Evolutionary conservation across 2,797 vertebrate species (phyloP).

Genomic region (Cottoperca gobio): DNA sequence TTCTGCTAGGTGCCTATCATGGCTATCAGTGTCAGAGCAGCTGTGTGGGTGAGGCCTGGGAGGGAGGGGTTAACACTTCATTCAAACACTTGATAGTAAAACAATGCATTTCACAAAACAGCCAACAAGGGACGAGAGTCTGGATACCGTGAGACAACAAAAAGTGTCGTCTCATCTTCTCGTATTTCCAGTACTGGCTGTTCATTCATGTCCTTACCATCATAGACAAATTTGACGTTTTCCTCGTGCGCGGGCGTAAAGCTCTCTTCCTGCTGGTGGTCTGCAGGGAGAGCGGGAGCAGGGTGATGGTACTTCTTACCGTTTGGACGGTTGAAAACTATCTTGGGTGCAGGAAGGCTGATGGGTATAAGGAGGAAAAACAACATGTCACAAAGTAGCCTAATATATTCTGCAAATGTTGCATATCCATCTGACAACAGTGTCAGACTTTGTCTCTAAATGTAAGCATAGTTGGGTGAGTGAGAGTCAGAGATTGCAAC

Average conservation of each 20-base stretch:
- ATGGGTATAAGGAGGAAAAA: not conserved
- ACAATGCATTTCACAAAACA: constrained; percentile 49
- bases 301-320: constrained; percentile 87
- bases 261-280: constrained; percentile 80
- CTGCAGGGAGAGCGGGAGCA: constrained; percentile 73
- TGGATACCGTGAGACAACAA: not conserved
- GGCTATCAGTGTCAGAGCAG: constrained; percentile 73
- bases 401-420: not conserved
- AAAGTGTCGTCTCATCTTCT: not conserved
- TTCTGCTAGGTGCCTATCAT: constrained; percentile 28
- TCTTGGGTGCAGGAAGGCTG: constrained; percentile 88
- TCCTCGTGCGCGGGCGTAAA: constrained; percentile 92
- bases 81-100: constrained; percentile 28
- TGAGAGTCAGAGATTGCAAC: constrained; percentile 48
- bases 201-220: constrained; percentile 82
- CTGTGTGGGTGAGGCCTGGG: constrained; percentile 66
- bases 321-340: constrained; percentile 93
- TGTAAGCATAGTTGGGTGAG: constrained; percentile 18
- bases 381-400: not conserved
- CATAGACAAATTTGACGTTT: constrained; percentile 92
- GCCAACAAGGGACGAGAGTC: not conserved
- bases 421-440: no score
- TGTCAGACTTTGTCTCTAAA: not conserved
- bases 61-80: not conserved
- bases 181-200: constrained; percentile 4